phyloP scores from a whole-genome alignment of 2,113 vertebrate species.

The Psilopsiagon aymara region DNA sequence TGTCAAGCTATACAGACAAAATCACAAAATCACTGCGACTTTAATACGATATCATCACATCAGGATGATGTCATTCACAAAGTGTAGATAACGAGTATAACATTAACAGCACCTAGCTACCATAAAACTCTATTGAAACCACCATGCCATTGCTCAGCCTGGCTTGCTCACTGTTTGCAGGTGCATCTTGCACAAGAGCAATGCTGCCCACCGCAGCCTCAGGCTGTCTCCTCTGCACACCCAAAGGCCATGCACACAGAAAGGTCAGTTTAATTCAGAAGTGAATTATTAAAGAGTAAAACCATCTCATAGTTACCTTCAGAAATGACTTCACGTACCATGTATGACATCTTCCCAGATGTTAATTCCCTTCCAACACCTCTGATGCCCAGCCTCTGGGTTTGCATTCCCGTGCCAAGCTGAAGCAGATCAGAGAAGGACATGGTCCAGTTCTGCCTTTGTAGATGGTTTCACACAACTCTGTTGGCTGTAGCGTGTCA shows the following conservation, averaged over 20 bases:
- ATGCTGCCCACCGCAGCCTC: background rate
- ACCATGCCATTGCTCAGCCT: fast-evolving
- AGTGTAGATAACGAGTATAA: background rate
- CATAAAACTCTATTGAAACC: fast-evolving
- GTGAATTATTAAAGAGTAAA: background rate
- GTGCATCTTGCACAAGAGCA: background rate
- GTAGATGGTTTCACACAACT: background rate
- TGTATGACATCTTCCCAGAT: fast-evolving
- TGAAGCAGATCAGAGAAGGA: fast-evolving
- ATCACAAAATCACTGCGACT: background rate
- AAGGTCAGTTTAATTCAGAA: background rate
- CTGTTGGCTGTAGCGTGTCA: background rate
- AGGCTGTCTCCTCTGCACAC: fast-evolving
- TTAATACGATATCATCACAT: fast-evolving
- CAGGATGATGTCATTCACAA: fast-evolving
- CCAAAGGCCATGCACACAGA: background rate
- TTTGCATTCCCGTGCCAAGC: background rate
- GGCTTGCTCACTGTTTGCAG: background rate
- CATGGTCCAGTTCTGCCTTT: background rate
- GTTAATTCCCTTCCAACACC: background rate
- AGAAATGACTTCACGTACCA: fast-evolving
- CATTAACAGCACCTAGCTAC: no score
- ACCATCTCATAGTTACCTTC: background rate
- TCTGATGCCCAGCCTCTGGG: background rate
- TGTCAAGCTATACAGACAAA: background rate